Evolutionary conservation across 2,797 vertebrate species (phyloP), one percentile per base, ranked within the genome.

Genomic region (Podargus strigoides): DNA sequence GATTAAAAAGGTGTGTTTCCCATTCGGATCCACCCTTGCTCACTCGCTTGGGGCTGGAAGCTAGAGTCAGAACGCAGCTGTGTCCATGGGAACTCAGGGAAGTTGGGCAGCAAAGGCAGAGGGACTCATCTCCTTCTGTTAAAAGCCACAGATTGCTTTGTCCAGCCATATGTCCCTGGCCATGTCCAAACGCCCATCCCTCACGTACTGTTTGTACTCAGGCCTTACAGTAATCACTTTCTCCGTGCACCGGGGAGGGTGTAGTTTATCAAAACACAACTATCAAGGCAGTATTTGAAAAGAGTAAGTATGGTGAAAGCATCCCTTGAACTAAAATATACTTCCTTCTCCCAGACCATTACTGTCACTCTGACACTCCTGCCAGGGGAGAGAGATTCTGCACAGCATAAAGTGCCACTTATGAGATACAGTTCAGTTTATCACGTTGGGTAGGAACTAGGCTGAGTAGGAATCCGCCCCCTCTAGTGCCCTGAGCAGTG

Each of bases 1-100:
- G 82, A 94, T 93, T 96, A 95, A 90, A 94, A 96, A 96, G 96
- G 94, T 96, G 92, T 78, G 73, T 87, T 96, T 95, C 81, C 90
- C 94, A 87, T 62, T 53, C 10, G 3, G 75, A 67, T 30, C 68
- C 93, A 93, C 94, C 92, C 95, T 69, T 58, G 68, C 72, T 82
- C 20, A 16, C 70, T 96, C 9, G 26, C 46, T 82, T 3, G 3
- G 59, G 67, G 44, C 75, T 92, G 83, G 39, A 90, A 86, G 58
- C 60, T 5, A 2, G 44, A 90, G 37, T 26, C 3, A 1, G 67
- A 2, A 4, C 42, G 82, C 67, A 82, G 0, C 44, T 47, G 37
- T 18, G 5, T 62, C 82, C 90, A 68, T 58, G 89, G 83, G 74
- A 95, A 85, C 37, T 44, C 39, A 64, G 81, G 49, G 73, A 87